Conservation (phyloP, 2,888 invertebrate species). For the Cerceris ruficornis region DNA sequence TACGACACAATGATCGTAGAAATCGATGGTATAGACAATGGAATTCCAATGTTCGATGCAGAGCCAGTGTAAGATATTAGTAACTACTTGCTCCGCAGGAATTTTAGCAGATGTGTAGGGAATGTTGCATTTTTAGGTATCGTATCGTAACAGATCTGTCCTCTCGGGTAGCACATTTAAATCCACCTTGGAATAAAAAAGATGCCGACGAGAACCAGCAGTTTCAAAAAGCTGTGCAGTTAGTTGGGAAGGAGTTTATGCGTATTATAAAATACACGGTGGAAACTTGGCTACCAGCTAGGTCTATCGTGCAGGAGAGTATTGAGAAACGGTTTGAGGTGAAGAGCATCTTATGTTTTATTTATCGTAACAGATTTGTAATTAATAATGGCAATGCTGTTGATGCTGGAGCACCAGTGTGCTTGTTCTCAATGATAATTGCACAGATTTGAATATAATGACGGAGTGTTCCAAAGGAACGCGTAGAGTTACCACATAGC, state of each 20-base stretch:
- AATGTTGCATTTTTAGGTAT: constrained; percentile 82
- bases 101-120: too few species aligned
- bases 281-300: constrained; percentile 93
- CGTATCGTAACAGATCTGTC: constrained; percentile 91
- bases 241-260: constrained; percentile 91
- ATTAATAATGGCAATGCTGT: neutral
- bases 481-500: constrained; percentile 5
- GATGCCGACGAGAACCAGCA: constrained; percentile 83
- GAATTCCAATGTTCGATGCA: constrained; percentile 91
- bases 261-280: constrained; percentile 84
- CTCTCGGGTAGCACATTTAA: constrained; percentile 88
- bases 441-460: constrained; percentile 41
- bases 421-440: neutral
- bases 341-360: constrained; percentile 12
- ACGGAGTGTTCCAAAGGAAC: constrained; percentile 1
- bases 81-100: fast-evolving
- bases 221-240: constrained; percentile 90
- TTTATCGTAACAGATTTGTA: neutral
- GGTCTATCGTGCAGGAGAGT: constrained; percentile 88
- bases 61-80: constrained; percentile 82
- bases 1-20: constrained; percentile 95
- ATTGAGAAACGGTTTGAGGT: constrained; percentile 87
- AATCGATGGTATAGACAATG: constrained; percentile 98
- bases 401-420: neutral
- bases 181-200: constrained; percentile 92